Percentiles rank a stretch among this genome's conserved stretches.
phyloP scores from a whole-genome alignment of 2,888 invertebrate species.

The Polymixis lichenea region DNA sequence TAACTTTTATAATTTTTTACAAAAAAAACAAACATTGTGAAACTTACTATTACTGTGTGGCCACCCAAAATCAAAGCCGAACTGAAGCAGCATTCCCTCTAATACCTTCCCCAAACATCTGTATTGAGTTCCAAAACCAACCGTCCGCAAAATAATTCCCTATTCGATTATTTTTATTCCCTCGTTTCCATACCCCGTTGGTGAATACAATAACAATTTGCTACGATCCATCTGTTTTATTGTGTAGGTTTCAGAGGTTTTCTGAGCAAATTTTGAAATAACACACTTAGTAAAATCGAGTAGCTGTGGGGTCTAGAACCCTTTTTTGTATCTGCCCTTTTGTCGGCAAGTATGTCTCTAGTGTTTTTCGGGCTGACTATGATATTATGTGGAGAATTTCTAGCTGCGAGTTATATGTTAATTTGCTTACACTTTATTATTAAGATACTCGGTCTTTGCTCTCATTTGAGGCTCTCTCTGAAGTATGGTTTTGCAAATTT shows the following conservation, averaged over 20 bases:
- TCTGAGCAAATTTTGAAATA: conserved; percentile 26
- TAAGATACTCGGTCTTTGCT: not conserved
- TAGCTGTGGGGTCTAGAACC: conserved; percentile 11
- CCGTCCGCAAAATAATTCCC: conserved; percentile 46
- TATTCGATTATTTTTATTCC: conserved; percentile 62
- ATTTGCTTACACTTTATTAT: not conserved
- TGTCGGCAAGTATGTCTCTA: conserved; percentile 13
- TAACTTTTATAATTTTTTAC: too few relatives aligned
- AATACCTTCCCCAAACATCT: conserved; percentile 26
- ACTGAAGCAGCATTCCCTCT: conserved; percentile 15
- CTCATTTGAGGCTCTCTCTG: not conserved
- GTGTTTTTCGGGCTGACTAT: conserved; percentile 29
- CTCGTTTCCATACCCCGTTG: conserved; percentile 47
- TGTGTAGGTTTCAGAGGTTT: conserved; percentile 38
- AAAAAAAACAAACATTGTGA: not conserved
- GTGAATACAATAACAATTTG: conserved; percentile 63
- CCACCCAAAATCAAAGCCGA: conserved; percentile 21
- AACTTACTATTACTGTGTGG: not conserved
- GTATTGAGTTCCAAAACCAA: conserved; percentile 12
- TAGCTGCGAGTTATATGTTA: not conserved
- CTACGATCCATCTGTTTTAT: conserved; percentile 52
- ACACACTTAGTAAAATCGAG: conserved; percentile 34
- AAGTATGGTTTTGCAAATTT: not conserved
- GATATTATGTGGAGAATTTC: not conserved
- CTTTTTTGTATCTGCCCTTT: conserved; percentile 36